These are phyloP conservation scores for Litoditis marina DNA, from an alignment of 2,888 invertebrate genomes.

Conservation along the genomic window DNA sequence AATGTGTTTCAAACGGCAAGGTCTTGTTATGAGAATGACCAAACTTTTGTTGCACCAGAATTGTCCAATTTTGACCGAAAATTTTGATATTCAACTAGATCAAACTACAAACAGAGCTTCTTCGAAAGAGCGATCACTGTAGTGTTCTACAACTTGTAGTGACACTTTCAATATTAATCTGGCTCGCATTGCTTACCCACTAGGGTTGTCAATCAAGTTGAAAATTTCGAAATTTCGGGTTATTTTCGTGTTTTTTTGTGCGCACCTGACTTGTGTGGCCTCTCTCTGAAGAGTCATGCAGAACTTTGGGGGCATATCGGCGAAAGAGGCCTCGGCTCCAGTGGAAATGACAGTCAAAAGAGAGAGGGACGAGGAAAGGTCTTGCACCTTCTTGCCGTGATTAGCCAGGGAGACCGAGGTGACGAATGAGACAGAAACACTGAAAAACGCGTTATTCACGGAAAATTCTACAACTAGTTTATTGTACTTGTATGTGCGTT, in stretches of 20 bases:
- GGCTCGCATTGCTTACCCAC: background rate
- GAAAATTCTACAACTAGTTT: too few species aligned
- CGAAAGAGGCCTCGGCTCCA: slow-evolving; percentile 1
- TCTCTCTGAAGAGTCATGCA: background rate
- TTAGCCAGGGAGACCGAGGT: slow-evolving; percentile 17
- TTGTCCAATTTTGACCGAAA: too few species aligned
- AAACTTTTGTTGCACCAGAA: too few species aligned
- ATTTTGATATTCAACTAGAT: too few species aligned
- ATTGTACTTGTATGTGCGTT: too few species aligned
- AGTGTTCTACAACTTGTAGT: too few species aligned
- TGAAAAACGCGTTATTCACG: slow-evolving; percentile 13
- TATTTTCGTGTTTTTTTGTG: background rate
- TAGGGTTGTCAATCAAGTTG: slow-evolving; percentile 3
- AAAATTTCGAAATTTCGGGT: background rate
- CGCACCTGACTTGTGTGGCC: background rate
- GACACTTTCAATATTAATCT: too few species aligned
- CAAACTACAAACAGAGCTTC: too few species aligned
- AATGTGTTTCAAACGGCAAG: too few species aligned
- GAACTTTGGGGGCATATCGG: background rate
- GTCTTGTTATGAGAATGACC: too few species aligned
- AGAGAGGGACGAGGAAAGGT: slow-evolving; percentile 19
- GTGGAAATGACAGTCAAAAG: slow-evolving; percentile 2
- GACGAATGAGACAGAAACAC: slow-evolving; percentile 23
- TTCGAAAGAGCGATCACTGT: too few species aligned
- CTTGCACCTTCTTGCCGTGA: slow-evolving; percentile 11